Evolutionary conservation across 2,797 vertebrate genomes (phyloP).

Genomic region (Diceros bicornis): DNA sequence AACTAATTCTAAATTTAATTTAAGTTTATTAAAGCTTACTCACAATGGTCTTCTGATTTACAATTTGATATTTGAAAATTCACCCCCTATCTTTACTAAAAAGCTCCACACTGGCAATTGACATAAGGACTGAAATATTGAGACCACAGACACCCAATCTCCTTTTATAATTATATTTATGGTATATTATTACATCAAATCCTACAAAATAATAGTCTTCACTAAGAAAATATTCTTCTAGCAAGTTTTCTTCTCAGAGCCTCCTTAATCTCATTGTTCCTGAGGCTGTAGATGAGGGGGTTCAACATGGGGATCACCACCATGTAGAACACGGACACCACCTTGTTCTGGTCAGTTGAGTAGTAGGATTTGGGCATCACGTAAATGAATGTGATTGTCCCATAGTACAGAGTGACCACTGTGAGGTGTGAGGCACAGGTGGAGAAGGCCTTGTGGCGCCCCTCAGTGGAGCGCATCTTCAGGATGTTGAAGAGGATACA

Average conservation of each 20-base stretch:
- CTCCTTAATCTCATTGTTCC: constrained; percentile 71
- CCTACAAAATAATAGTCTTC: not conserved
- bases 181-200: not conserved
- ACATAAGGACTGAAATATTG: not conserved
- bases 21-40: not conserved
- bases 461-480: not conserved
- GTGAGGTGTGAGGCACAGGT: constrained; percentile 79
- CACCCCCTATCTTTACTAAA: not conserved
- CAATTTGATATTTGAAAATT: not conserved
- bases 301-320: constrained; percentile 79
- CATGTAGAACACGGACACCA: constrained; percentile 70
- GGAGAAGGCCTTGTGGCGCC: constrained; percentile 74
- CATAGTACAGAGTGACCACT: constrained; percentile 55
- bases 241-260: constrained; percentile 46
- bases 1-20: not conserved
- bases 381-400: constrained; percentile 68
- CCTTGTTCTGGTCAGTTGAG: constrained; percentile 68
- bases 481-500: constrained; percentile 76
- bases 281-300: constrained; percentile 75
- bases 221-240: constrained; percentile 51
- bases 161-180: not conserved
- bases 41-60: not conserved
- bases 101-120: not conserved
- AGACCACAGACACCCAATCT: not conserved
- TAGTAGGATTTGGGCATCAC: constrained; percentile 63